phyloP scores from a whole-genome alignment of 2,797 vertebrate species.

The Onychomys arenicola region DNA sequence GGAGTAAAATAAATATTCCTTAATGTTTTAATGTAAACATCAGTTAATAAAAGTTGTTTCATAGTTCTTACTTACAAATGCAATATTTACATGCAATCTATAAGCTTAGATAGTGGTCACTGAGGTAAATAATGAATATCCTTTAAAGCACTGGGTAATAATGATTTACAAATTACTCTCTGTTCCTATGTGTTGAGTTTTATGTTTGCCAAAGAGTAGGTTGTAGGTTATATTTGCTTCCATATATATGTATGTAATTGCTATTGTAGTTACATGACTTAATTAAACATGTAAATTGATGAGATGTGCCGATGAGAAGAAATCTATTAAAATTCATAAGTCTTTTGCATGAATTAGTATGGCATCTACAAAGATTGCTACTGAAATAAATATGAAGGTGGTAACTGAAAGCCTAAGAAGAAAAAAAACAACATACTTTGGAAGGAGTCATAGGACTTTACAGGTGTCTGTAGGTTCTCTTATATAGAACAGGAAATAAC shows the following conservation, averaged over 20 bases:
- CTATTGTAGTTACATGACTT: slow-evolving; percentile 45
- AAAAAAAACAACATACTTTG: not conserved
- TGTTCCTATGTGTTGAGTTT: not conserved
- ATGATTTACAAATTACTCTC: slow-evolving; percentile 36
- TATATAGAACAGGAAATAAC: slow-evolving; percentile 15
- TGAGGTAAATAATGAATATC: slow-evolving; percentile 40
- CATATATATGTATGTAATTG: slow-evolving; percentile 3
- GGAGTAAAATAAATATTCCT: slow-evolving; percentile 34
- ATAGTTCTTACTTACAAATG: slow-evolving; percentile 26
- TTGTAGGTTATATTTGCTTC: slow-evolving; percentile 17
- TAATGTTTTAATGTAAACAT: slow-evolving; percentile 2
- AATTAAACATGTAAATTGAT: slow-evolving; percentile 58
- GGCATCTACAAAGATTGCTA: slow-evolving; percentile 26
- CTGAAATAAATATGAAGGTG: slow-evolving; percentile 16
- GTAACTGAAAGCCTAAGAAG: slow-evolving; percentile 23
- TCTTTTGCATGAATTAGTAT: slow-evolving; percentile 56
- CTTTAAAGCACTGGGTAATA: slow-evolving; percentile 50
- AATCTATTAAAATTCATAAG: slow-evolving; percentile 58
- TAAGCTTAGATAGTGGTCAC: slow-evolving; percentile 55
- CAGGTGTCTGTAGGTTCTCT: slow-evolving; percentile 20
- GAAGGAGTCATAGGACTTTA: slow-evolving; percentile 50
- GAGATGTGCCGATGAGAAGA: not conserved
- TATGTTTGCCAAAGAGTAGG: slow-evolving; percentile 6
- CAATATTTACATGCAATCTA: not conserved
- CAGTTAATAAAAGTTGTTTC: slow-evolving; percentile 12